Evolutionary conservation across 2,113 vertebrate species (phyloP).

Genomic region (Muntiacus reevesi): DNA sequence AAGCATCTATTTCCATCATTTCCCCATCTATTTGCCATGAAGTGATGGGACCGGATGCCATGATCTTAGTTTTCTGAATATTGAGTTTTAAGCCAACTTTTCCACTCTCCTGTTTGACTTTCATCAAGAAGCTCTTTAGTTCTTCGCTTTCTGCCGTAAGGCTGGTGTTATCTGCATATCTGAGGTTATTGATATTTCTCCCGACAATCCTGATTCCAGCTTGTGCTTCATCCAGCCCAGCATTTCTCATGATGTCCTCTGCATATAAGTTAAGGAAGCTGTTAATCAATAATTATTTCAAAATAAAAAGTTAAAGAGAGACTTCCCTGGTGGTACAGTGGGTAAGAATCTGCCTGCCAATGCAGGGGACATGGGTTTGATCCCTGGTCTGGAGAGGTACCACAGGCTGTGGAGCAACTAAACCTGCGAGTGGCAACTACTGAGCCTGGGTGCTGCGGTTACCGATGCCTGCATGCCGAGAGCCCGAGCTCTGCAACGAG

Average conservation of each 20-base stretch:
- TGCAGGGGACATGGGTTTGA: not conserved
- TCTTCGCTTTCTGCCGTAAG: not conserved
- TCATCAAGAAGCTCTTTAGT: not conserved
- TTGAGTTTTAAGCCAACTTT: not conserved
- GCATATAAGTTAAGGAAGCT: not conserved
- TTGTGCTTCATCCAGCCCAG: not conserved
- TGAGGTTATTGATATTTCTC: not conserved
- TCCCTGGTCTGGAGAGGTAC: not conserved
- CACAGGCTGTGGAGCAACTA: not conserved
- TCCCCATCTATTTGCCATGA: not conserved
- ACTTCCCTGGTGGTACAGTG: not conserved
- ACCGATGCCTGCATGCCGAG: rapidly evolving
- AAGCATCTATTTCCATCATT: not conserved
- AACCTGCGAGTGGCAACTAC: not conserved
- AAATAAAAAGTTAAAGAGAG: not conserved
- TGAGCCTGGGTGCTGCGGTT: not conserved
- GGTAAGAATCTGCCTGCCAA: not conserved
- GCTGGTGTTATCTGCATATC: not conserved
- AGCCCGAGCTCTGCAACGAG: not conserved
- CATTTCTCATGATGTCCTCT: not conserved
- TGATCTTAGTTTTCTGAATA: not conserved
- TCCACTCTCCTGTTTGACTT: not conserved
- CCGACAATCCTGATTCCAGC: not conserved
- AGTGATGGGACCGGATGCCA: not conserved
- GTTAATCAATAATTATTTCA: not conserved